These are phyloP conservation scores for Netelia virgata DNA, from an alignment of 2,888 invertebrate species.

Conservation along the genomic window DNA sequence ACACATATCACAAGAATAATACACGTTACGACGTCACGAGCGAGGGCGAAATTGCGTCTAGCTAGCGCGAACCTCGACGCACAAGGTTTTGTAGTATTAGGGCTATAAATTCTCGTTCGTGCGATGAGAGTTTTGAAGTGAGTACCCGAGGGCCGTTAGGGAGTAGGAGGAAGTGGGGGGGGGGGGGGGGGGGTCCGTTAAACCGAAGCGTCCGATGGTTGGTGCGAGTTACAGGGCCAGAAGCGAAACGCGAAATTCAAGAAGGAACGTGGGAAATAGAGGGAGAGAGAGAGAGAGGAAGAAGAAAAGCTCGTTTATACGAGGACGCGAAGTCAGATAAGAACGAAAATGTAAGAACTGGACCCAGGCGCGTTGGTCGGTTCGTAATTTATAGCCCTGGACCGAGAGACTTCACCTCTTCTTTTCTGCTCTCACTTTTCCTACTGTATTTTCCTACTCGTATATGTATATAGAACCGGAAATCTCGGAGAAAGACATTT, in stretches of 20 bases:
- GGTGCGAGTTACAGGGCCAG: conserved; percentile 33
- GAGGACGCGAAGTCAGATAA: conserved; percentile 63
- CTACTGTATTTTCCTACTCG: conserved; percentile 35
- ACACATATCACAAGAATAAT: conserved; percentile 8
- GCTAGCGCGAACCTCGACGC: conserved; percentile 1
- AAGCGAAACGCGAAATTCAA: conserved; percentile 23
- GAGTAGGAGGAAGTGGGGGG: neutral
- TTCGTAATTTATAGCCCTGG: conserved; percentile 62
- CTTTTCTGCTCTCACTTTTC: conserved; percentile 27
- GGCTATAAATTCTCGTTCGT: conserved; percentile 51
- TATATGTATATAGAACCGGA: neutral
- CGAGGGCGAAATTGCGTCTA: conserved; percentile 51
- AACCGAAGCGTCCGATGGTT: conserved; percentile 45
- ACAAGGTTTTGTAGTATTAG: conserved; percentile 3
- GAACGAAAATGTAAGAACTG: conserved; percentile 67
- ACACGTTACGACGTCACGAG: conserved; percentile 17
- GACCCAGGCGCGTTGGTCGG: conserved; percentile 59
- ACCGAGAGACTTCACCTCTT: conserved; percentile 41
- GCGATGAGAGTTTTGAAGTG: conserved; percentile 65
- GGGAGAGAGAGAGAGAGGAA: conserved; percentile 11
- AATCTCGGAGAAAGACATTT: conserved; percentile 53
- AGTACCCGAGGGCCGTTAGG: neutral
- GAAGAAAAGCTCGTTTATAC: conserved; percentile 61
- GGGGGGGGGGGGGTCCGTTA: conserved; percentile 45
- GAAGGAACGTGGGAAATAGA: neutral